Evolutionary conservation across 2,113 vertebrate species (phyloP).

Genomic region (Poicephalus gulielmi): DNA sequence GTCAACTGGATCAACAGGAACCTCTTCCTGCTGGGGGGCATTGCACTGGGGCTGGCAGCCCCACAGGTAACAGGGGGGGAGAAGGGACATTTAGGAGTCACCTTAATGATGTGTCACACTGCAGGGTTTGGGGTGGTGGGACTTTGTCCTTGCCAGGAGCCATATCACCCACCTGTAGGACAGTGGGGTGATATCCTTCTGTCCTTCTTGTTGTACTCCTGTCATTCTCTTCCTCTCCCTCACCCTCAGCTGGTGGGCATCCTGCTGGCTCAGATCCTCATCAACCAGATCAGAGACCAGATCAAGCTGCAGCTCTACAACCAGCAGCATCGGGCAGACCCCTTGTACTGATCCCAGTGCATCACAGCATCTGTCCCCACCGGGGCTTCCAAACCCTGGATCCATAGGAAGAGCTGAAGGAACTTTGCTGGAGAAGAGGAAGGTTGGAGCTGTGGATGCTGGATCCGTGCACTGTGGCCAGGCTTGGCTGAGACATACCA

Average conservation of each 20-base stretch:
- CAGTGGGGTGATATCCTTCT: neutral
- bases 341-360: conserved; percentile 73
- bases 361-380: rapidly evolving
- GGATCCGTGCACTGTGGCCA: rapidly evolving
- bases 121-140: neutral
- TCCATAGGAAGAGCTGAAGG: neutral
- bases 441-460: rapidly evolving
- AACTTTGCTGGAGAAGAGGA: neutral
- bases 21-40: conserved; percentile 88
- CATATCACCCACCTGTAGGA: rapidly evolving
- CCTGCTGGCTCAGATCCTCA: conserved; percentile 88
- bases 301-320: conserved; percentile 89
- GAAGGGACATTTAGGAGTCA: neutral
- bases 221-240: rapidly evolving
- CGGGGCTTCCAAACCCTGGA: rapidly evolving
- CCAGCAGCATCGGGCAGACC: conserved; percentile 82
- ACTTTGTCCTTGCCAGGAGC: neutral
- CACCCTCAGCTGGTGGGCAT: conserved; percentile 88
- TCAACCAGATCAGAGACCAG: conserved; percentile 92
- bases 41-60: conserved; percentile 87
- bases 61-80: conserved; percentile 81
- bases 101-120: rapidly evolving
- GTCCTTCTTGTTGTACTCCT: too few relatives aligned
- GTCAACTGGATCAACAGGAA: conserved; percentile 94
- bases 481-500: neutral